A percentile compares a stretch with the other conserved stretches of the same genome.
Evolutionary conservation across 2,113 vertebrate species (phyloP).

Genomic region (Podocnemis expansa): DNA sequence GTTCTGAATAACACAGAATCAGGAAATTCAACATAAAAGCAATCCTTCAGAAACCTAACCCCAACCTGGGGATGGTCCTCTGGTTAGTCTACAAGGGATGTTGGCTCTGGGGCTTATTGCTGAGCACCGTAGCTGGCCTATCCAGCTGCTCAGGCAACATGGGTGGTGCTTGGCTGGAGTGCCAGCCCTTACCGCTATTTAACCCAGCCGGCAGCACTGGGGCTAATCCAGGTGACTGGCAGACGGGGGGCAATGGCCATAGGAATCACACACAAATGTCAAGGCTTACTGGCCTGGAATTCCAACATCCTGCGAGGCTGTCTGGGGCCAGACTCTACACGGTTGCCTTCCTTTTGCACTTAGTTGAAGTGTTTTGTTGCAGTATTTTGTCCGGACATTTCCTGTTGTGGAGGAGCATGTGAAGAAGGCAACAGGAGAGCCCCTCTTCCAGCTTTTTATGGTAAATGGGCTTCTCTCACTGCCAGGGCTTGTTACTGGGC

Average conservation of each 20-base stretch:
- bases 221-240: fast-evolving
- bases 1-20: not conserved
- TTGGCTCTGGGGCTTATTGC: not conserved
- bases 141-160: not conserved
- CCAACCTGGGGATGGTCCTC: not conserved
- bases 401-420: conserved; percentile 76
- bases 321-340: not conserved
- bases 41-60: not conserved
- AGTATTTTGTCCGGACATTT: conserved; percentile 82
- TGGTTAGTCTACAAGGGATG: not conserved
- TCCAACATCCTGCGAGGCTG: not conserved
- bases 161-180: not conserved
- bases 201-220: fast-evolving
- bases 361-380: not conserved
- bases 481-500: not conserved
- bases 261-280: not conserved
- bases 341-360: not conserved
- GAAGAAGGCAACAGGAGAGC: conserved; percentile 74
- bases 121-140: not conserved
- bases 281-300: not conserved
- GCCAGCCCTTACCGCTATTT: not conserved
- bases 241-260: not conserved
- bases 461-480: conserved; percentile 65
- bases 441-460: conserved; percentile 80
- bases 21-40: not conserved